Percentiles rank a stretch among this genome's conserved stretches.
These are phyloP conservation scores for Cetonia aurata DNA, from an alignment of 2,888 invertebrate genomes.

Conservation along the genomic window DNA sequence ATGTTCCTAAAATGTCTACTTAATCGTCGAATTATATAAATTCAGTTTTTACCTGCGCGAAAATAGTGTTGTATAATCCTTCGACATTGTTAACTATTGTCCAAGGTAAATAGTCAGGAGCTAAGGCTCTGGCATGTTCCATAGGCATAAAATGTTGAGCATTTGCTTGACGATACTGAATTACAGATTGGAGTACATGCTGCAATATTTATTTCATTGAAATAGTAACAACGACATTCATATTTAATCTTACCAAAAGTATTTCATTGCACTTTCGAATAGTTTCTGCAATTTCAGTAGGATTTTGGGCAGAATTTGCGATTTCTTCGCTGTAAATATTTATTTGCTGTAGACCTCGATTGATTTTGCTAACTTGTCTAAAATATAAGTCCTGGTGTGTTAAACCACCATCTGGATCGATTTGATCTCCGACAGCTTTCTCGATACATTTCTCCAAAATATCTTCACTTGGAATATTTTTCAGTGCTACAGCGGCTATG, in stretches of 20 bases:
- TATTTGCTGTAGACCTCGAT: constrained; percentile 75
- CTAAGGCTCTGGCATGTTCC: constrained; percentile 60
- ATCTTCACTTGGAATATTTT: constrained; percentile 73
- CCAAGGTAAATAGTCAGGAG: constrained; percentile 81
- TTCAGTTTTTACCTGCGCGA: constrained; percentile 63
- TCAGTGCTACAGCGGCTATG: constrained; percentile 78
- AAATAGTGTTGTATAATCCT: constrained; percentile 68
- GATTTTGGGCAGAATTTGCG: constrained; percentile 71
- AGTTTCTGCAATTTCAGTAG: constrained; percentile 70
- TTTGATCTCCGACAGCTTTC: constrained; percentile 66
- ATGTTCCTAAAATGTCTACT: too few species aligned
- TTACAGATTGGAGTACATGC: constrained; percentile 76
- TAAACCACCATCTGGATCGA: constrained; percentile 68
- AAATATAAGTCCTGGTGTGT: constrained; percentile 82
- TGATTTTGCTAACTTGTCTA: constrained; percentile 76
- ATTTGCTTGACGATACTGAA: constrained; percentile 74
- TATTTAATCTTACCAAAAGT: constrained; percentile 65
- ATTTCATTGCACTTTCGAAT: constrained; percentile 73
- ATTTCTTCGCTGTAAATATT: constrained; percentile 73
- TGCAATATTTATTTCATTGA: constrained; percentile 55
- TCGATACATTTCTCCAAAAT: constrained; percentile 72
- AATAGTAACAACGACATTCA: constrained; percentile 21
- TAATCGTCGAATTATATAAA: too few species aligned
- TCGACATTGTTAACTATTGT: constrained; percentile 74
- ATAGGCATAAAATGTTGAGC: constrained; percentile 68